phyloP scores from a whole-genome alignment of 1,140 invertebrate species.

The Cardiocondyla obscurior region DNA sequence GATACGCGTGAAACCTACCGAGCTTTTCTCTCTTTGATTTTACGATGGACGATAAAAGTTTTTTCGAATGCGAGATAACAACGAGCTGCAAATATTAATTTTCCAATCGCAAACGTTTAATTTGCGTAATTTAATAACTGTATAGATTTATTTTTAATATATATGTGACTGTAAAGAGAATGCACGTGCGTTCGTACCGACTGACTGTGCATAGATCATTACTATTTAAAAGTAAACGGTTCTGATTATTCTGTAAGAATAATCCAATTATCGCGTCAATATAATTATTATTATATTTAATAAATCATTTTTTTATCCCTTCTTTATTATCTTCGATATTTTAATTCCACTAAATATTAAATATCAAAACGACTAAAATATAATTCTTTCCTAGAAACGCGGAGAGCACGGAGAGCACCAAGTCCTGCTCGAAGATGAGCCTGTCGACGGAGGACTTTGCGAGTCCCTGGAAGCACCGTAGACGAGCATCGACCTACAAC shows the following conservation, averaged over 20 bases:
- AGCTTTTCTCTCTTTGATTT: background rate
- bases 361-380: too few species aligned
- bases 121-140: background rate
- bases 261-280: background rate
- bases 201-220: background rate
- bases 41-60: background rate
- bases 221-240: background rate
- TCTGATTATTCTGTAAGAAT: background rate
- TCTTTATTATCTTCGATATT: background rate
- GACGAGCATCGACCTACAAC: constrained; percentile 85
- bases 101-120: background rate
- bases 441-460: constrained; percentile 69
- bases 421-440: constrained; percentile 74
- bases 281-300: too few species aligned
- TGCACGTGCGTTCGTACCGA: too few species aligned
- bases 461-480: constrained; percentile 75
- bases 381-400: constrained; percentile 68
- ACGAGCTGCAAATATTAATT: background rate
- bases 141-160: background rate
- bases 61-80: background rate
- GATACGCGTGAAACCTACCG: background rate
- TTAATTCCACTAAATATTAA: too few species aligned
- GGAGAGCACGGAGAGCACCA: constrained; percentile 73
- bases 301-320: too few species aligned
- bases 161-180: too few species aligned